A percentile compares a stretch with the other conserved stretches of the same genome.
phyloP scores from a whole-genome alignment of 2,888 invertebrate species.

The Pardosa pseudoannulata region DNA sequence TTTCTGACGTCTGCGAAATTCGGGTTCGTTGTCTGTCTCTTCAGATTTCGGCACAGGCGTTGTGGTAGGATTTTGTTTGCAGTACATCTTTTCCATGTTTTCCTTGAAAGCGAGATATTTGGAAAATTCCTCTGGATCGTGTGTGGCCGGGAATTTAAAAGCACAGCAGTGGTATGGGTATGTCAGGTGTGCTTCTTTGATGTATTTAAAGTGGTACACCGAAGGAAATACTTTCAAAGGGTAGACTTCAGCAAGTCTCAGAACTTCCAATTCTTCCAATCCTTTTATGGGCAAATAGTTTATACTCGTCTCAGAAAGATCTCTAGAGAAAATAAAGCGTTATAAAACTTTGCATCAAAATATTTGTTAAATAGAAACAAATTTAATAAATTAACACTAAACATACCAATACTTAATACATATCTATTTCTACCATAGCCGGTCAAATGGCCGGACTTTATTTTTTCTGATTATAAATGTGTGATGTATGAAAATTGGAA shows the following conservation, averaged over 20 bases:
- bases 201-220: slow-evolving; percentile 83
- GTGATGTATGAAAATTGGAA: no score
- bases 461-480: no score
- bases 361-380: no score
- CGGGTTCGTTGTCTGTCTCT: background rate
- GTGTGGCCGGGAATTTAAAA: slow-evolving; percentile 88
- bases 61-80: slow-evolving; percentile 44
- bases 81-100: slow-evolving; percentile 62
- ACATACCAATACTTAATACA: no score
- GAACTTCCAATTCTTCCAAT: slow-evolving; percentile 84
- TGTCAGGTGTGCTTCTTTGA: slow-evolving; percentile 81
- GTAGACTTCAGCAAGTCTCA: slow-evolving; percentile 85
- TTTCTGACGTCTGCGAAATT: background rate
- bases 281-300: slow-evolving; percentile 85
- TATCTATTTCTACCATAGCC: no score
- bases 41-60: background rate
- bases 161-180: slow-evolving; percentile 95
- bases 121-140: slow-evolving; percentile 85
- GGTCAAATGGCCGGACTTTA: no score
- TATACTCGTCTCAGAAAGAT: slow-evolving; percentile 88
- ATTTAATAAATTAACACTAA: no score
- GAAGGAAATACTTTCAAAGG: slow-evolving; percentile 89
- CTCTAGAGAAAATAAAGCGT: slow-evolving; percentile 82
- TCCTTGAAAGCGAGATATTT: slow-evolving; percentile 78
- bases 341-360: no score